Evolutionary conservation across 35 echinoderm and acorn worm species (phyloP), one percentile per base, ranked within the genome.

Genomic region (Apostichopus japonicus): DNA sequence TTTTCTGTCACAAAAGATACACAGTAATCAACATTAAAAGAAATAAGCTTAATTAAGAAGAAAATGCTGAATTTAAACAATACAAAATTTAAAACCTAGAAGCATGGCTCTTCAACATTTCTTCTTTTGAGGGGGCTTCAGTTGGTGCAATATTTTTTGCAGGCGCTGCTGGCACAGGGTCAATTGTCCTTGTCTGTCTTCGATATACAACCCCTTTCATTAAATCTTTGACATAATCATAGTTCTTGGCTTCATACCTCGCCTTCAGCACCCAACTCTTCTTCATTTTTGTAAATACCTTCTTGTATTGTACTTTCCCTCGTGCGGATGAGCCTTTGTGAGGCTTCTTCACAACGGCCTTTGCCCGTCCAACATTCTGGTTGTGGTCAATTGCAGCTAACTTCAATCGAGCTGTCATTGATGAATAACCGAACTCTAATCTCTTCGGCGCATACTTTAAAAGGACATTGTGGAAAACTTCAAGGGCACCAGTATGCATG

Each of bases 381-480:
- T 90, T 90, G 67, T 90, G 23, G 52, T 90, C 88, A 21, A 90
- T 23, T 0, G 88, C 88, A 53, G 70, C 88, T 23, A 90, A 61
- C 25, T 23, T 90, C 13, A 78, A 54, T 0, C 88, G 10, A 15
- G 88, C 67, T 17, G 16, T 25, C 67, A 90, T 90, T 51, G 25
- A 13, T 5, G 24, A 10, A 70, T 19, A 77, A 17, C 52, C 15
- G 14, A 90, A 90, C 11, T 75, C 65, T 25, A 90, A 23, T 10
- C 87, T 75, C 53, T 90, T 90, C 21, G 88, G 88, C 9, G 75
- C 88, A 90, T 90, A 90, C 55, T 90, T 90, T 13, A 90, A 52
- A 5, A 90, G 4, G 14, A 90, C 75, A 78, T 90, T 78, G 70
- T 90, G 88, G 25, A 90, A 90, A 6, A 78, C 67, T 77, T 90